These are phyloP conservation scores for Glandiceps talaboti DNA, from an alignment of 53 echinoderm and acorn worm genomes.

Conservation along the genomic window DNA sequence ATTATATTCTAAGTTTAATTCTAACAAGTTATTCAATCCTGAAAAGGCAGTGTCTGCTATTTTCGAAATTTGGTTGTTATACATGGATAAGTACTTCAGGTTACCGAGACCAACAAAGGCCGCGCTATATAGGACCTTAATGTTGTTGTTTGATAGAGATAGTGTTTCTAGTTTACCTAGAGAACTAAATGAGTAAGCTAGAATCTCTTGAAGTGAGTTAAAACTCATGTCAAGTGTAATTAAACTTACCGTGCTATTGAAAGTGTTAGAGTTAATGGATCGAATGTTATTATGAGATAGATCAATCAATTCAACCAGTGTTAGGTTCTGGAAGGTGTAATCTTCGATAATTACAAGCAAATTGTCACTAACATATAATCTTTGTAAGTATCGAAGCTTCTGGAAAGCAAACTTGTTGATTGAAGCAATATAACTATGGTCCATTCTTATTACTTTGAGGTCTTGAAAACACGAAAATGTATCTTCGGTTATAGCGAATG, in stretches of 20 bases:
- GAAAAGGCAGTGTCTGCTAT: background rate
- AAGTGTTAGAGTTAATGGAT: too few relatives aligned
- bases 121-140: background rate
- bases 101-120: background rate
- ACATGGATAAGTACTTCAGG: too few relatives aligned
- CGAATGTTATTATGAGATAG: background rate
- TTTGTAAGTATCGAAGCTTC: background rate
- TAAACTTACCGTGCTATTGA: background rate
- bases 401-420: background rate
- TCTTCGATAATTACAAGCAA: background rate
- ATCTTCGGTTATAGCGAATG: background rate
- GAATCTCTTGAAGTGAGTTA: background rate
- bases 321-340: background rate
- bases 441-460: background rate
- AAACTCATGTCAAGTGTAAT: background rate
- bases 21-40: background rate
- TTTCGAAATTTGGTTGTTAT: background rate
- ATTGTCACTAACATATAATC: background rate
- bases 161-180: background rate
- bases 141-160: background rate
- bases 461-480: background rate
- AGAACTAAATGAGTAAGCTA: background rate
- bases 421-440: background rate
- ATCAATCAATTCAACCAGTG: too few relatives aligned
- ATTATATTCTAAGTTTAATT: background rate